Percentiles rank a stretch among this genome's conserved stretches.
Evolutionary conservation across 2,797 vertebrate species (phyloP).

Genomic region (Squalus acanthias): DNA sequence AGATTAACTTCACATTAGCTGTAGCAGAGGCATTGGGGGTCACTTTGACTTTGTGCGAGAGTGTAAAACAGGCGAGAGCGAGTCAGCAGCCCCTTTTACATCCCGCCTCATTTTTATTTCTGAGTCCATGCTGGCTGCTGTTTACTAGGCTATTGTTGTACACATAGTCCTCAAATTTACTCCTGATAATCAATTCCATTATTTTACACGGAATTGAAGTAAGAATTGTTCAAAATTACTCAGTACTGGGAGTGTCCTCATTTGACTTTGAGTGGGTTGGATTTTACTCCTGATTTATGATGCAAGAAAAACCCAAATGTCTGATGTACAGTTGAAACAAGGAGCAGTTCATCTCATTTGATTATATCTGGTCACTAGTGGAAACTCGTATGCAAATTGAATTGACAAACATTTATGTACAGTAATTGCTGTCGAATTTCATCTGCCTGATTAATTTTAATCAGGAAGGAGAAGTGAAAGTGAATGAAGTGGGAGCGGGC

Average conservation of each 20-base stretch:
- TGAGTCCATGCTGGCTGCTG: neutral
- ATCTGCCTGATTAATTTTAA: constrained; percentile 18
- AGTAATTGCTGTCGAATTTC: neutral
- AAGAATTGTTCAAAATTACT: neutral
- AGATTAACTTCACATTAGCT: neutral
- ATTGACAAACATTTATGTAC: neutral
- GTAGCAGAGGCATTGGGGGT: neutral
- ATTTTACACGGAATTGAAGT: neutral
- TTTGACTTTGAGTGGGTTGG: neutral
- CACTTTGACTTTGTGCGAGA: neutral
- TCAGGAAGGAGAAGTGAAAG: neutral
- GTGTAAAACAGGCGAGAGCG: neutral
- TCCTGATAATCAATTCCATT: neutral
- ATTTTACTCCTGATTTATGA: neutral
- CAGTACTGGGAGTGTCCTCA: neutral
- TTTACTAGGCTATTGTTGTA: neutral
- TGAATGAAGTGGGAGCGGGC: neutral
- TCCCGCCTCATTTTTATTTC: neutral
- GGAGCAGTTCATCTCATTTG: neutral
- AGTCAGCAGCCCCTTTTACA: neutral
- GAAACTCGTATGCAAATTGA: constrained; percentile 19
- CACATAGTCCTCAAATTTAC: neutral
- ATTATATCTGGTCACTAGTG: neutral
- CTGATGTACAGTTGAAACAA: neutral
- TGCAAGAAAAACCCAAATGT: neutral